phyloP scores from a whole-genome alignment of 1,140 invertebrate genomes.

The Drosophila guanche region DNA sequence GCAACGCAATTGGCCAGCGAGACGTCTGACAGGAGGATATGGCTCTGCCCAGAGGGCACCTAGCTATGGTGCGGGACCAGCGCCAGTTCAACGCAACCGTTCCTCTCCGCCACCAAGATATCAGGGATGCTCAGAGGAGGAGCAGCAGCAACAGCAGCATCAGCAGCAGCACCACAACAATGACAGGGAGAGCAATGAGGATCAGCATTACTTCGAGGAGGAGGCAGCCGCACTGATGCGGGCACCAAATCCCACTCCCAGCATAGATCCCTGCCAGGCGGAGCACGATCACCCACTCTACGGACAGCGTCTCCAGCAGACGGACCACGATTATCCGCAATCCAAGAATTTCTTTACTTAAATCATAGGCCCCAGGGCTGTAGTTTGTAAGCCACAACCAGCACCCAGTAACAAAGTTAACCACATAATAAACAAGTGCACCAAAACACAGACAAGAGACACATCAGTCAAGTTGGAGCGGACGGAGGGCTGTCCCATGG shows the following conservation, averaged over 20 bases:
- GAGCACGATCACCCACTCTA: slow-evolving; percentile 36
- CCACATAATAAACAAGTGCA: slow-evolving; percentile 49
- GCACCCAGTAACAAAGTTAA: slow-evolving; percentile 46
- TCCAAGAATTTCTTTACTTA: slow-evolving; percentile 55
- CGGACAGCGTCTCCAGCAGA: not conserved
- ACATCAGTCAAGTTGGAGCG: slow-evolving; percentile 33
- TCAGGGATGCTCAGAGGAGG: not conserved
- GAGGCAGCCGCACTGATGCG: slow-evolving; percentile 6
- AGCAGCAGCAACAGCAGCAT: not conserved
- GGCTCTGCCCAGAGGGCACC: not conserved
- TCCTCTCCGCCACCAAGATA: not conserved
- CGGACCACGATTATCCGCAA: slow-evolving; percentile 7
- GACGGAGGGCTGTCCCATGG: not conserved
- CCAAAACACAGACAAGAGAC: slow-evolving; percentile 11
- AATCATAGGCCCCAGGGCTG: slow-evolving; percentile 16
- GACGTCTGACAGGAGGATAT: not conserved
- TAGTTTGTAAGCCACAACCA: slow-evolving; percentile 9
- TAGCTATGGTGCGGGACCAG: not conserved
- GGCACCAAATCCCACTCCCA: slow-evolving; percentile 2
- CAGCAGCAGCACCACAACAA: not conserved
- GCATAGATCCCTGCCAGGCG: slow-evolving; percentile 53
- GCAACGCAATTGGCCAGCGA: slow-evolving; percentile 21
- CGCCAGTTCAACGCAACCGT: not conserved
- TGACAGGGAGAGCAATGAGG: slow-evolving; percentile 21
- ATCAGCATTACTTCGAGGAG: slow-evolving; percentile 14